Evolutionary conservation across 2,888 invertebrate genomes (phyloP), one percentile per base, ranked within the genome.

Genomic region (Hyposoter dolosus): DNA sequence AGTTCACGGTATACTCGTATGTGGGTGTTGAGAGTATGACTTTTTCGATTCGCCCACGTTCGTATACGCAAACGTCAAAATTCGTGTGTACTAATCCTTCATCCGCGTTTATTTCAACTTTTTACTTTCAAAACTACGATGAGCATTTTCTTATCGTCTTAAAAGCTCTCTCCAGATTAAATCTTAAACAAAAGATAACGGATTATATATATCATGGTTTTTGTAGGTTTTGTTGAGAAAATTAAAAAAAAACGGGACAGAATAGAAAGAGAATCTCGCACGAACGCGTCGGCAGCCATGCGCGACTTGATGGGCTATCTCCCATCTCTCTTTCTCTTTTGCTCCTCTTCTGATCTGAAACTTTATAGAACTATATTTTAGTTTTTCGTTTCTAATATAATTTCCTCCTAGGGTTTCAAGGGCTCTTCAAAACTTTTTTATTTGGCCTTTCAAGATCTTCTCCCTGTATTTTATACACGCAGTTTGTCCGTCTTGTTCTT

Each of bases 231-330:
- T 35, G 35, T 15, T 32, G 50, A 65, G 65, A 56, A 76, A 50
- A 76, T 66, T 43, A 23, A 63, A 83, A 86, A 72, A 75, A 77
- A 60, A 74, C 35, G 40, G 28, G 71, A 83, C 17, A 68, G 43
- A 68, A 40, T 65, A 87, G 82, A 83, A 83, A 86, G 84, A 79
- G 87, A 83, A 88, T 60, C 88, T 88, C 89, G 90, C 91, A 89
- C 89, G 89, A 90, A 88, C 88, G 89, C 90, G 87, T 88, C 88
- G 88, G 88, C 87, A 88, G 90, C 90, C 87, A 90, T 89, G 91
- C 90, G 91, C 90, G 89, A 89, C 88, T 79, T 88, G 88, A 87
- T 85, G 82, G 83, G 77, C 68, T 75, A 63, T 60, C 76, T 72
- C 47, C 32, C 10, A 23, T 45, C 56, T 66, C 19, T 53, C 50